Base-by-base conservation (phyloP, 1,140 invertebrate species). In the Choristoneura fumiferana region DNA sequence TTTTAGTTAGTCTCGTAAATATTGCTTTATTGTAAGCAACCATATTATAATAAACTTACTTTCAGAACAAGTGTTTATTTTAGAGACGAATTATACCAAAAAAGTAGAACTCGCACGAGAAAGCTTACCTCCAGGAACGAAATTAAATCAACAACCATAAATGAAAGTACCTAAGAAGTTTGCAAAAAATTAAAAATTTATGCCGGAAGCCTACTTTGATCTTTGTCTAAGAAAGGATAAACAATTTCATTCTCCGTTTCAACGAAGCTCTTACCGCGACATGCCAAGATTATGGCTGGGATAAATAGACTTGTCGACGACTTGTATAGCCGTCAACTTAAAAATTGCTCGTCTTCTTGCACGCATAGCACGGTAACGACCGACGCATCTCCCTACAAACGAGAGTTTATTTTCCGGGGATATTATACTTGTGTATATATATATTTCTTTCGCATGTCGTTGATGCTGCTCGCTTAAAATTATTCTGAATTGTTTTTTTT, bases 161-260 rank as follows among this genome's bases (percentile, higher is more conserved):
- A 69, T 71, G 69, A 58, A 37, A 53, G 6, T 29, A 3, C 22
- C 2, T 29, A 29, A 29, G 22, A 29, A 29, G 6, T 29, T 6
- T 29, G 22, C 22, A 3, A 29, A 29, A 29, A 29, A 29, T 6
- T 6, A 3, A 29, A 3, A 29, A 29, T 29, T 29, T 29, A 29
- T 29, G 22, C 22, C 22, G 22, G 22, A 29, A 22, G 18, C n/a
- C 40, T 43, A 8, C 40, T 18, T 13, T 6, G 18, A 49, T 49
- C n/a, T 15, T 40, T 40, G 13, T 15, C 3, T n/a, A 49, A 49
- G 18, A 18, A 49, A 49, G 22, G 8, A 43, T 43, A 43, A 22
- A 18, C 22, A 49, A 49, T 49, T 49, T 49, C 29, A 22, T 29
- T 13, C 18, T 18, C 10, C 22, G 43, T 49, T 13, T 29, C 43